phyloP scores from a whole-genome alignment of 2,888 invertebrate genomes.

The Brachyptera risi region DNA sequence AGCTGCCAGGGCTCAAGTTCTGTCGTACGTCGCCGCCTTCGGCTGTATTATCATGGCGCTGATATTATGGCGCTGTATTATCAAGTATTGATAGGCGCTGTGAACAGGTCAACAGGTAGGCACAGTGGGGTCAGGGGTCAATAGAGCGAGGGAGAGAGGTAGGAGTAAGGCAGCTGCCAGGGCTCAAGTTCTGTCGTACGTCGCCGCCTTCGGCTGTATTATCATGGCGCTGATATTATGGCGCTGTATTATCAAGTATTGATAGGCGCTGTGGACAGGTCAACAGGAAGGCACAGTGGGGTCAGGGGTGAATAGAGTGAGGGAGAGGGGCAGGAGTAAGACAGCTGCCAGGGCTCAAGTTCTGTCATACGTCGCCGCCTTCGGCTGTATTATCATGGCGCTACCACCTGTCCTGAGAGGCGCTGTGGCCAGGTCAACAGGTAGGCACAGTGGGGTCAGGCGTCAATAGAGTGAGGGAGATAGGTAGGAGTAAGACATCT shows the following conservation, averaged over 20 bases:
- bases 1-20: slow-evolving; percentile 84
- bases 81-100: slow-evolving; percentile 96
- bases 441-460: too few relatives aligned
- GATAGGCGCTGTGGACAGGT: slow-evolving; percentile 95
- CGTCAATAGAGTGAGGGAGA: too few relatives aligned
- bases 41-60: slow-evolving; percentile 97
- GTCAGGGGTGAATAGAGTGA: too few relatives aligned
- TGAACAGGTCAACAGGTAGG: slow-evolving; percentile 90
- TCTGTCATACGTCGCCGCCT: too few relatives aligned
- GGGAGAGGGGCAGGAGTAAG: too few relatives aligned
- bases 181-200: slow-evolving; percentile 91
- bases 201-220: slow-evolving; percentile 93
- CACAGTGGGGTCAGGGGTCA: too few relatives aligned
- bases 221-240: slow-evolving; percentile 98
- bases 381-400: too few relatives aligned
- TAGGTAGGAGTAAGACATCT: slow-evolving; percentile 94
- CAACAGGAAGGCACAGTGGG: slow-evolving; percentile 72
- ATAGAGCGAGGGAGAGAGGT: too few relatives aligned
- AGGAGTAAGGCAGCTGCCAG: slow-evolving; percentile 91
- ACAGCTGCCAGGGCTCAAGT: too few relatives aligned
- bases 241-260: slow-evolving; percentile 94
- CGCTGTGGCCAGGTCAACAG: too few relatives aligned
- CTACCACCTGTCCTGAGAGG: too few relatives aligned
- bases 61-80: too few relatives aligned
- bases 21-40: slow-evolving; percentile 93